Conservation (phyloP, 92 coral and sea anemone species). For the Parazoanthus darwini region DNA sequence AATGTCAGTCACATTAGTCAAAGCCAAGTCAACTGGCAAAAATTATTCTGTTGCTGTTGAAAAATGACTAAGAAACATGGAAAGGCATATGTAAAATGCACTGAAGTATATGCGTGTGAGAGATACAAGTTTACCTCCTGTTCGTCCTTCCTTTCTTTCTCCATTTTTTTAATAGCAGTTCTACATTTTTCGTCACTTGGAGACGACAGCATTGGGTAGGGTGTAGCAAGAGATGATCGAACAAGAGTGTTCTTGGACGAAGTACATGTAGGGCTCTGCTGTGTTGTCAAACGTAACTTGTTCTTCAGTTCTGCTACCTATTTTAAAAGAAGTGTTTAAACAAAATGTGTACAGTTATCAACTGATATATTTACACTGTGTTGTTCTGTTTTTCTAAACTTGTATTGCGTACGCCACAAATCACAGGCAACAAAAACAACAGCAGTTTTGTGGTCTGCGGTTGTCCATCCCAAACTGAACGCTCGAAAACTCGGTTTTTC, state of each 20-base stretch:
- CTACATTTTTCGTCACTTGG: conserved; percentile 87
- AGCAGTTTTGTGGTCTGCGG: too few relatives aligned
- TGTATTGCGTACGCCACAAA: too few relatives aligned
- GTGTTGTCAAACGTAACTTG: conserved; percentile 72
- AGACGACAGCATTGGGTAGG: conserved; percentile 57
- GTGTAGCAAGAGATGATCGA: conserved; percentile 67
- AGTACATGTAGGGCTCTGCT: conserved; percentile 45
- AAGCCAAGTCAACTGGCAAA: not conserved
- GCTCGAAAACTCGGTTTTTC: too few relatives aligned
- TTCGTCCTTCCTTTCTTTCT: conserved; percentile 88
- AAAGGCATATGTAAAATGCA: not conserved
- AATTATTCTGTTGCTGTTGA: too few relatives aligned
- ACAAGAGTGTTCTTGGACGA: conserved; percentile 56
- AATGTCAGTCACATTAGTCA: not conserved
- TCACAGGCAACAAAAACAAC: too few relatives aligned
- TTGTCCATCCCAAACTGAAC: too few relatives aligned
- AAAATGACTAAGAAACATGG: not conserved
- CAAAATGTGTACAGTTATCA: not conserved
- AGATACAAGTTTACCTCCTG: conserved; percentile 67
- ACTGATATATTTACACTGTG: not conserved
- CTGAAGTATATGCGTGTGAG: not conserved
- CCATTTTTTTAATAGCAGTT: conserved; percentile 78
- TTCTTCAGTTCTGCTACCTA: conserved; percentile 86
- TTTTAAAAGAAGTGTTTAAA: not conserved
- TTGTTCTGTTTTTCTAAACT: too few relatives aligned